Evolutionary conservation across 2,888 invertebrate genomes (phyloP).

Genomic region (Yponomeuta malinellus): DNA sequence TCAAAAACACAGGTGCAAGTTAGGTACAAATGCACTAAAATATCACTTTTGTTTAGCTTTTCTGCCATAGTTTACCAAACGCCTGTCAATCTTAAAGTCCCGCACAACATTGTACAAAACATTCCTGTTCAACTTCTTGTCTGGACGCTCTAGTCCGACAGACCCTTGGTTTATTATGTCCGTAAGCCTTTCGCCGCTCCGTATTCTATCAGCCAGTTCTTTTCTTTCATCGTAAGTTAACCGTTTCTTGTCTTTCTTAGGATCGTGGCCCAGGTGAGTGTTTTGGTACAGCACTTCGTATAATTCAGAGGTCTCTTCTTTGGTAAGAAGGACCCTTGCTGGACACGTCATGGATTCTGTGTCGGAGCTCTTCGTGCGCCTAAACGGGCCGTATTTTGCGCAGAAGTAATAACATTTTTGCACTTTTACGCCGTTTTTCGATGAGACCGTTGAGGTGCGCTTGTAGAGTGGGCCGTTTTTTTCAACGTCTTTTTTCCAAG

Average conservation of each 20-base stretch:
- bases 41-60: neutral
- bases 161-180: neutral
- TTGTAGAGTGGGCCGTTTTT: neutral
- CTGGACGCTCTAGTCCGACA: neutral
- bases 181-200: constrained; percentile 5
- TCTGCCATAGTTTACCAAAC: constrained; percentile 1
- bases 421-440: constrained; percentile 16
- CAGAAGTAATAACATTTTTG: constrained; percentile 18
- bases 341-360: constrained; percentile 17
- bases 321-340: constrained; percentile 13
- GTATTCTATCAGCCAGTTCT: constrained; percentile 7
- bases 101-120: constrained; percentile 18
- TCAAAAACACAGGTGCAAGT: too few relatives aligned
- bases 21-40: too few relatives aligned
- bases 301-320: neutral
- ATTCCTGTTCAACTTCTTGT: neutral
- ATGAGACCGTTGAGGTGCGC: neutral
- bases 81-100: constrained; percentile 18
- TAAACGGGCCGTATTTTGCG: constrained; percentile 5
- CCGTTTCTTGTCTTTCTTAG: neutral
- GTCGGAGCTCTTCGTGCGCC: neutral
- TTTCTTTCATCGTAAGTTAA: constrained; percentile 11
- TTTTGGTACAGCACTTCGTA: constrained; percentile 7
- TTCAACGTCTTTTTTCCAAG: constrained; percentile 2
- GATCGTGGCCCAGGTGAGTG: constrained; percentile 13